Base-by-base conservation (phyloP, 2,113 vertebrate species). In the Garra rufa region DNA sequence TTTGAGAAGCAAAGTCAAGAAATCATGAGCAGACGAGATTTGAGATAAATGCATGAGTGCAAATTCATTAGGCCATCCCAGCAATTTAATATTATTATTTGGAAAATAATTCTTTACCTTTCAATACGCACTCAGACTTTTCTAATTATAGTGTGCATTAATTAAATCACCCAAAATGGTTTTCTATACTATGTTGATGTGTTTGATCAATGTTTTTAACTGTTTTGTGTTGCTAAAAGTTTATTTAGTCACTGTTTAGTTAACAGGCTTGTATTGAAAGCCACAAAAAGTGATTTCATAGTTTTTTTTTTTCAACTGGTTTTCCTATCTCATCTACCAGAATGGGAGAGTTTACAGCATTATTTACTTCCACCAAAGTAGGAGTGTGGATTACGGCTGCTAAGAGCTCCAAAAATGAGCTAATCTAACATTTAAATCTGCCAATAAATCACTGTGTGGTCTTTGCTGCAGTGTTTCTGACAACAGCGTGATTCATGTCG, bases 391-490 rank as follows among this genome's bases (percentile, higher is more conserved):
- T 73, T 73, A 73, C n/a, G 3, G 15, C 61, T 65, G 61, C 61
- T 65, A 65, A 34, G 28, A 34, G 19, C 28, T 77, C 50, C 50
- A 78, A 26, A 78, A 10, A 78, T 78, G 76, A 78, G 4, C 34
- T 63, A 61, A 61, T 43, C 7, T 26, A 77, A 41, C 30, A 15
- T 57, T 78, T 28, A 78, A 61, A 63, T 61, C n/a, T 61, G 76
- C 41, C 69, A 43, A 78, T 61, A 78, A 78, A 78, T 78, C 76
- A 78, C 76, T 44, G 55, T 78, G 76, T 78, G 76, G 38, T 78
- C 76, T 61, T 44, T 59, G 24, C 48, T 46, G 38, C 17, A 21
- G 28, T 59, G 34, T 6, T 43, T 24, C 34, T 59, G 76, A 78
- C 76, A 78, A 24, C 38, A 24, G 6, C 24, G 14, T 44, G 76